These are phyloP conservation scores for Uloborus diversus DNA, from an alignment of 1,140 invertebrate species.

Conservation along the genomic window DNA sequence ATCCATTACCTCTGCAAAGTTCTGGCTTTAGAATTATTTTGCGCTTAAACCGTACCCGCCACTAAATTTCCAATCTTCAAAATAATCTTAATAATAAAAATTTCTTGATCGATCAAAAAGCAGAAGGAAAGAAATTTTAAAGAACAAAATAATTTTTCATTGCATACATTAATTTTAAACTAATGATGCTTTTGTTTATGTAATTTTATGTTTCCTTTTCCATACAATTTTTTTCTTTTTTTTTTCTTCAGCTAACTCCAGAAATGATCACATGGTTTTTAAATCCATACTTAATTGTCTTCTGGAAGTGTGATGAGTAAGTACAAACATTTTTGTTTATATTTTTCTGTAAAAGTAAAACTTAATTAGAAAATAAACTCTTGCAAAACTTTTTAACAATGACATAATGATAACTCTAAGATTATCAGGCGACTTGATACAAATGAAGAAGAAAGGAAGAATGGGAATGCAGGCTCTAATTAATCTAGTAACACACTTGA, in stretches of 20 bases:
- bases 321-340: not conserved
- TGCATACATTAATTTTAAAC: not conserved
- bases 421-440: no score
- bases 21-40: no score
- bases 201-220: not conserved
- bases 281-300: slow-evolving; percentile 7
- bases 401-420: not conserved
- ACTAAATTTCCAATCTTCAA: not conserved
- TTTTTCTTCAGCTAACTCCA: not conserved
- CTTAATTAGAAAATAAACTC: not conserved
- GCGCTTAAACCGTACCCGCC: not conserved
- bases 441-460: no score
- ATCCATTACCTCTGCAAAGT: no score
- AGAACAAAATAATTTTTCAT: not conserved
- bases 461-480: no score
- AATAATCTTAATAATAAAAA: not conserved
- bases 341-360: not conserved
- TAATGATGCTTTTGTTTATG: not conserved
- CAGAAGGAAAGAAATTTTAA: not conserved
- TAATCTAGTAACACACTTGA: no score
- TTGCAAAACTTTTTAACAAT: no score
- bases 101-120: not conserved
- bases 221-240: not conserved
- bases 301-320: slow-evolving; percentile 19
- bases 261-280: slow-evolving; percentile 8